Conservation (phyloP, 2,113 vertebrate genomes). For the Trematocara marginatum region DNA sequence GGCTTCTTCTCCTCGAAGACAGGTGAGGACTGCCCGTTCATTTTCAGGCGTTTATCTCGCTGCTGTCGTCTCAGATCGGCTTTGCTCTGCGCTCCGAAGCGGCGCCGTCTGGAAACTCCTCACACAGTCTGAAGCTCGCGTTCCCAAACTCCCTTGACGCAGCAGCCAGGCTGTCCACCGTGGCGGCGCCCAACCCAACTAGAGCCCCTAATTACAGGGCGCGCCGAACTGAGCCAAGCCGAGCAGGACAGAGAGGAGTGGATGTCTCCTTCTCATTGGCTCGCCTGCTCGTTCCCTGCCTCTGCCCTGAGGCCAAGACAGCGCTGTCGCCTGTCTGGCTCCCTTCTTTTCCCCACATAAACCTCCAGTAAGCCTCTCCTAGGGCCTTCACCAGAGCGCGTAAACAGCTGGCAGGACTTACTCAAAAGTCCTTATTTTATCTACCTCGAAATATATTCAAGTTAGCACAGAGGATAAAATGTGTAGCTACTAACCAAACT, state of each 20-base stretch:
- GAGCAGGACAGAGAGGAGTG: slow-evolving; percentile 47
- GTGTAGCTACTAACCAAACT: neutral
- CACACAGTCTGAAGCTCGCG: slow-evolving; percentile 13
- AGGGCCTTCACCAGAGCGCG: neutral
- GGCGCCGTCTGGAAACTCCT: neutral
- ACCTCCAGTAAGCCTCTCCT: slow-evolving; percentile 55
- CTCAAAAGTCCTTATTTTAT: neutral
- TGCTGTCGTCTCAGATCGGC: neutral
- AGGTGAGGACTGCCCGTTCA: slow-evolving; percentile 77
- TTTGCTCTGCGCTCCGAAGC: neutral
- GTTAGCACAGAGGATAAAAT: neutral
- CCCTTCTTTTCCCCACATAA: slow-evolving; percentile 57
- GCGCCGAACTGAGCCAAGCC: slow-evolving; percentile 55
- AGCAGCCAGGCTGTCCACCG: slow-evolving; percentile 54
- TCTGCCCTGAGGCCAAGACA: slow-evolving; percentile 54
- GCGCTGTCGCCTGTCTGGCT: slow-evolving; percentile 68
- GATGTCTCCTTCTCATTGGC: slow-evolving; percentile 60
- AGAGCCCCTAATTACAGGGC: slow-evolving; percentile 68
- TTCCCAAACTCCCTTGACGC: slow-evolving; percentile 42
- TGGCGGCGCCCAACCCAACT: slow-evolving; percentile 62
- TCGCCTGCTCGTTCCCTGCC: slow-evolving; percentile 26
- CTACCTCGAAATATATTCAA: neutral
- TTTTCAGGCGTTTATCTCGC: slow-evolving; percentile 12
- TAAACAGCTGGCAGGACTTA: slow-evolving; percentile 4
- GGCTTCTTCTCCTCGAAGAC: slow-evolving; percentile 82